Conservation (phyloP, 2,113 vertebrate species). For the Chionis minor region DNA sequence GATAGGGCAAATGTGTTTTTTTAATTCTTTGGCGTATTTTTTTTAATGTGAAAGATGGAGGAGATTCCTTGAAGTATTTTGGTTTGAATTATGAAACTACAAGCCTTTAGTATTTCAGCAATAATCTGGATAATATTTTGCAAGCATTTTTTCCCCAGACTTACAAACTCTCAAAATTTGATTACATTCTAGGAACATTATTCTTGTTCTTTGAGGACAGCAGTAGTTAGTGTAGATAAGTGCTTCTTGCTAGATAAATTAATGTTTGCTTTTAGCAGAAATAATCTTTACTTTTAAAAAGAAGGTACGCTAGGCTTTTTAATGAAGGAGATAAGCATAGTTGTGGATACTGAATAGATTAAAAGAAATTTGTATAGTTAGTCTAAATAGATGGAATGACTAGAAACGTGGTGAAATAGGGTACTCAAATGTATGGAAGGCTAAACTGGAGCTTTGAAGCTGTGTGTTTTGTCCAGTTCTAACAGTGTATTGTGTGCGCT, state of each 20-base stretch:
- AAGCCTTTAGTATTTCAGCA: neutral
- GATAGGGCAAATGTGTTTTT: neutral
- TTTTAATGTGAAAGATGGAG: neutral
- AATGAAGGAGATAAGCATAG: neutral
- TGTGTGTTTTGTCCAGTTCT: neutral
- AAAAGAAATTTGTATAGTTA: neutral
- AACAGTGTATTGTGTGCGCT: neutral
- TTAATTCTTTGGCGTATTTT: neutral
- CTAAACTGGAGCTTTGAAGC: neutral
- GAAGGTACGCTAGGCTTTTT: neutral
- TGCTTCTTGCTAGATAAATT: neutral
- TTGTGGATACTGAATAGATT: neutral
- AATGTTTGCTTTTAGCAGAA: neutral
- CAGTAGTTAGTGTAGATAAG: neutral
- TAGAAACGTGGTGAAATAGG: neutral
- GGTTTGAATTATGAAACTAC: neutral
- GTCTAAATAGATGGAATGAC: neutral
- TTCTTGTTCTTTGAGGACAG: neutral
- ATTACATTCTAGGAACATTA: neutral
- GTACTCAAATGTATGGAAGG: neutral
- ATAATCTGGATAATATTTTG: neutral
- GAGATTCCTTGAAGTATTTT: neutral
- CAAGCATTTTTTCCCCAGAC: neutral
- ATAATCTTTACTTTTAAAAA: neutral
- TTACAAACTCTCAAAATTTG: neutral